These are phyloP conservation scores for Oncorhynchus clarkii DNA, from an alignment of 2,113 vertebrate genomes.

Conservation along the genomic window DNA sequence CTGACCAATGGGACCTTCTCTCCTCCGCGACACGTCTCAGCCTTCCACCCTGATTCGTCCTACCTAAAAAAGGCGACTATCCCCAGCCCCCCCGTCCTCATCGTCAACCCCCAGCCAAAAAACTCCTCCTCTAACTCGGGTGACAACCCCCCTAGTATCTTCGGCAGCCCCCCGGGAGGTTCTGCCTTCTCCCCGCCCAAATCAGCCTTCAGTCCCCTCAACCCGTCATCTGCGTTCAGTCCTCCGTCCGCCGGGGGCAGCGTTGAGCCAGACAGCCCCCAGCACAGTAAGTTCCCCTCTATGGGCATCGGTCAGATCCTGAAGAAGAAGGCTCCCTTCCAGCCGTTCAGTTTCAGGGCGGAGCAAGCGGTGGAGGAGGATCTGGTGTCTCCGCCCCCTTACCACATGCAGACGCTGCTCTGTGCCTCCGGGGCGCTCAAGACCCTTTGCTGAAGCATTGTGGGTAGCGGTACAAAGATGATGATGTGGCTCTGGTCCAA, in stretches of 20 bases:
- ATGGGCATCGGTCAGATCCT: slow-evolving; percentile 75
- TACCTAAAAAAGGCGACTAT: slow-evolving; percentile 78
- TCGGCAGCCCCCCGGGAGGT: slow-evolving; percentile 63
- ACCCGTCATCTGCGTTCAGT: slow-evolving; percentile 63
- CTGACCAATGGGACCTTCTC: slow-evolving; percentile 74
- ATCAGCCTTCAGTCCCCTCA: slow-evolving; percentile 62
- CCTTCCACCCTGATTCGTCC: slow-evolving; percentile 74
- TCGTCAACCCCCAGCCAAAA: slow-evolving; percentile 70
- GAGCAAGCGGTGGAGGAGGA: slow-evolving; percentile 67
- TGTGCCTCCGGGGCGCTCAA: slow-evolving; percentile 76
- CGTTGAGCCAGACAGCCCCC: slow-evolving; percentile 69
- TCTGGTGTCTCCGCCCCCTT: slow-evolving; percentile 69
- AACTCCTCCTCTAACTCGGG: slow-evolving; percentile 56
- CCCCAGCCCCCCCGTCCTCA: slow-evolving; percentile 71
- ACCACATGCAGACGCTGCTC: slow-evolving; percentile 77
- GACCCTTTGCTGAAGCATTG: slow-evolving; percentile 71
- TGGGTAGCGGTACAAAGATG: neutral
- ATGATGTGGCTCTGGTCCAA: no score
- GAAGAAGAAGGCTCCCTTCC: slow-evolving; percentile 70
- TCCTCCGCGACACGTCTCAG: slow-evolving; percentile 73
- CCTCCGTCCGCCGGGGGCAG: slow-evolving; percentile 58
- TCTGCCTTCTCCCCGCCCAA: slow-evolving; percentile 68
- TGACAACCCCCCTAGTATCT: slow-evolving; percentile 63
- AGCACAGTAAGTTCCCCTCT: slow-evolving; percentile 73
- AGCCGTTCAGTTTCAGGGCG: slow-evolving; percentile 66